Base-by-base conservation (phyloP, 2,888 invertebrate genomes). In the Caenorhabditis auriculariae region DNA sequence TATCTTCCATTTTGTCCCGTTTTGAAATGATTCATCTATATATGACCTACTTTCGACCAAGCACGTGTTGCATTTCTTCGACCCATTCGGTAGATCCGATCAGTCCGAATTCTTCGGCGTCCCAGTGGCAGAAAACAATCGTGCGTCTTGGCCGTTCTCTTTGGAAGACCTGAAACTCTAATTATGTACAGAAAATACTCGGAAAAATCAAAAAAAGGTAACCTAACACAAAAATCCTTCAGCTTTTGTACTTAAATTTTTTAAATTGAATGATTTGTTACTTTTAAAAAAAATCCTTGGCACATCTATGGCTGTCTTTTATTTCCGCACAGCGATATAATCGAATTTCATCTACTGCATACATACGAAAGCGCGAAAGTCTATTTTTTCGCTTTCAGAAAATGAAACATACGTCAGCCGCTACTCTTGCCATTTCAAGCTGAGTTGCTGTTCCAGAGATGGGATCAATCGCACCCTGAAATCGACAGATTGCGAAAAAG, bases 61-160 rank as follows among this genome's bases (percentile, higher is more conserved):
- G 41, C 7, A 60, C 37, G 23, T 46, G 35, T 38, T 60, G 52
- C 55, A 63, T 53, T 38, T 80, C 81, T 76, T 85, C 84, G 5
- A 84, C 81, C 83, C 84, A 85, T 74, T 85, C 86, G 0, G 82
- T 82, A 2, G 85, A 84, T 6, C 85, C 85, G 38, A 85, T 77
- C 12, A 72, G 50, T 7, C 77, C 77, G 52, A 69, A 72, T 61
- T 85, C 85, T 67, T 85, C 85, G 0, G 84, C 85, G 48, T 84
- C 85, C 85, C 85, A 86, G 38, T 83, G 82, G 44, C 78, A 76
- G 54, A 80, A 80, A n/a, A 74, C 71, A 28, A 86, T 72, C 3
- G 83, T 50, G 29, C 64, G 79, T 39, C 85, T 23, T 7, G 54
- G 47, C n/a, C 42, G 47, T 17, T 9, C 23, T 2, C 32, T 26